A percentile compares a stretch with the other conserved stretches of the same genome.
These are phyloP conservation scores for Mythimna loreyi DNA, from an alignment of 2,888 invertebrate genomes.

Conservation along the genomic window DNA sequence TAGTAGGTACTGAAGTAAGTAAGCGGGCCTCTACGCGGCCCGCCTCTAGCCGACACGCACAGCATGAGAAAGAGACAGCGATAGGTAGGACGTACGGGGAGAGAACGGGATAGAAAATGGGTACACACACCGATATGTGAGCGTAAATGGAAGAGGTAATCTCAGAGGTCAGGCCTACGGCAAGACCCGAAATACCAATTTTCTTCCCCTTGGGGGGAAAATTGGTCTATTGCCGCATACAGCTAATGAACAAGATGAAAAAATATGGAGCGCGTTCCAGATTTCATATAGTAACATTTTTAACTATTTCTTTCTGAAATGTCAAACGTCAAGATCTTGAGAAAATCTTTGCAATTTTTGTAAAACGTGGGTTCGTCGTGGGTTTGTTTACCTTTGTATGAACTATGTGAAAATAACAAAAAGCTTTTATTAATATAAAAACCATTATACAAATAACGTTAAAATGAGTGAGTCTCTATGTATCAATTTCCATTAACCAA, in stretches of 20 bases:
- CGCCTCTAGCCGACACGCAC: too few relatives aligned
- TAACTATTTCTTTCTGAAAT: not conserved
- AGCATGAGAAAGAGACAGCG: too few relatives aligned
- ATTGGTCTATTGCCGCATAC: too few relatives aligned
- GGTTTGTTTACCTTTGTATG: constrained; percentile 62
- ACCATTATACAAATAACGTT: not conserved
- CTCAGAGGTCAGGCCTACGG: too few relatives aligned
- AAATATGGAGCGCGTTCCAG: constrained; percentile 3
- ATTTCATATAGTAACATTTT: not conserved
- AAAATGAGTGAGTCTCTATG: constrained; percentile 68
- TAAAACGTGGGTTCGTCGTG: constrained; percentile 59
- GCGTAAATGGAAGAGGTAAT: too few relatives aligned
- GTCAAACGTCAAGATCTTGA: constrained; percentile 6
- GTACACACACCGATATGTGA: too few relatives aligned
- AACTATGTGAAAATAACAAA: constrained; percentile 11
- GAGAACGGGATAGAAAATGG: too few relatives aligned
- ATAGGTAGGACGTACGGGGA: too few relatives aligned
- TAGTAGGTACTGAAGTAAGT: too few relatives aligned
- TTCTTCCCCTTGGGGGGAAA: too few relatives aligned
- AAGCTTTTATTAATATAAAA: constrained; percentile 14
- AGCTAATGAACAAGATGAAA: not conserved
- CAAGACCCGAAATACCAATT: too few relatives aligned
- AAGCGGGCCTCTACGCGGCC: too few relatives aligned
- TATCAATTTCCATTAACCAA: not conserved
- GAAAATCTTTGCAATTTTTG: not conserved